Conservation (phyloP, 2,888 invertebrate species). For the Meloe dianella region DNA sequence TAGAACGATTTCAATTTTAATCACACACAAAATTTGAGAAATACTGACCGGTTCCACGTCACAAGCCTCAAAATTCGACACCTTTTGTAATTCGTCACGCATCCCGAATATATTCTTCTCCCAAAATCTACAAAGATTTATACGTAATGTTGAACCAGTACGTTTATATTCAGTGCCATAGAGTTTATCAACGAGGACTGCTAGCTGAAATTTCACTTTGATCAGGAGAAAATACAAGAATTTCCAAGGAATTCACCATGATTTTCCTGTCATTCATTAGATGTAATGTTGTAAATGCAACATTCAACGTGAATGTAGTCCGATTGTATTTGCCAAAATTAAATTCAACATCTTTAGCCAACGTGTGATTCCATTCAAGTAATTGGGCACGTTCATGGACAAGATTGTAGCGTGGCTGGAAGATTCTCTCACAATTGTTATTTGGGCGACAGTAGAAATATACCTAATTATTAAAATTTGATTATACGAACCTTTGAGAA, state of each 20-base stretch:
- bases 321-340: constrained; percentile 18
- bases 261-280: constrained; percentile 2
- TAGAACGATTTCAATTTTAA: not conserved
- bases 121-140: constrained; percentile 19
- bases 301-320: constrained; percentile 18
- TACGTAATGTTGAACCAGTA: constrained; percentile 15
- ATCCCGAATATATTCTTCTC: constrained; percentile 18
- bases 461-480: not conserved
- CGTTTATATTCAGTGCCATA: constrained; percentile 18
- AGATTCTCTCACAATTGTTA: not conserved
- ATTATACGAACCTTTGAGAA: not conserved
- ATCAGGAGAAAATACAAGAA: not conserved
- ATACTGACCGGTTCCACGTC: constrained; percentile 12
- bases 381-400: constrained; percentile 22
- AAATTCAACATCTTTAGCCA: constrained; percentile 15
- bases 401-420: not conserved
- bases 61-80: constrained; percentile 13
- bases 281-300: not conserved
- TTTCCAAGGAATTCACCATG: constrained; percentile 7
- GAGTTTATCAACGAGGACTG: constrained; percentile 15
- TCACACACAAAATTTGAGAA: not conserved
- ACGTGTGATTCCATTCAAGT: constrained; percentile 12
- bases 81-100: constrained; percentile 8
- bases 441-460: not conserved
- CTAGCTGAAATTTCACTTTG: constrained; percentile 11